Evolutionary conservation across 2,888 invertebrate species (phyloP), one percentile per base, ranked within the genome.

Genomic region (Troglohyphantes excavatus): DNA sequence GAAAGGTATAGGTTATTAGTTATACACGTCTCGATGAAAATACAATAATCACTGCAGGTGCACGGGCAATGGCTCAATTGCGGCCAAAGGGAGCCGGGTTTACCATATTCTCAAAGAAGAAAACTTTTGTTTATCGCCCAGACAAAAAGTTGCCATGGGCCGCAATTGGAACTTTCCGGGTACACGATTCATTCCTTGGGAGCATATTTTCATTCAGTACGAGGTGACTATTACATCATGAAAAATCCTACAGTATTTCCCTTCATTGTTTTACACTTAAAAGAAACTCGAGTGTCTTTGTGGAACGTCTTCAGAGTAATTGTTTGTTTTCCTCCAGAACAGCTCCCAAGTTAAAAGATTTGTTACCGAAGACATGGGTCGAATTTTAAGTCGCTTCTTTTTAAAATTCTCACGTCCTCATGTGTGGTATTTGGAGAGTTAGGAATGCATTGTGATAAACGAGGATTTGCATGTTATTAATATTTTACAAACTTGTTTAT

Each of bases 351-450:
- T 33, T 26, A n/a, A 82, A 68, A 70, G 70, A 33, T 63, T 82
- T 82, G 82, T 82, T 53, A 68, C 29, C 23, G 70, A 70, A 23
- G 26, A 70, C 39, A 59, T 9, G 59, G 33, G 27, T 29, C 39
- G 82, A 82, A 82, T 82, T 82, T 72, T 59, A 82, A 82, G 82
- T 72, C 26, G 61, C 82, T 61, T 59, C 26, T 82, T 82, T 72
- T 72, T 33, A 82, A 82, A 82, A 72, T 82, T 19, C 82, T 82
- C 82, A 82, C 82, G 82, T 72, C 68, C 61, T 33, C 70, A 72
- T 72, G 33, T 6, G 26, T 29, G 59, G 72, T 82, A 82, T 72
- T 72, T 72, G 70, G 61, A 39, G 61, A 29, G 70, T 68, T 81
- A 17, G 67, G 23, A 70, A 72, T 59, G 82, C 82, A 82, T 61